Percentiles rank a stretch among this genome's conserved stretches.
Evolutionary conservation across 2,888 invertebrate species (phyloP).

Genomic region (Willowsia nigromaculata): DNA sequence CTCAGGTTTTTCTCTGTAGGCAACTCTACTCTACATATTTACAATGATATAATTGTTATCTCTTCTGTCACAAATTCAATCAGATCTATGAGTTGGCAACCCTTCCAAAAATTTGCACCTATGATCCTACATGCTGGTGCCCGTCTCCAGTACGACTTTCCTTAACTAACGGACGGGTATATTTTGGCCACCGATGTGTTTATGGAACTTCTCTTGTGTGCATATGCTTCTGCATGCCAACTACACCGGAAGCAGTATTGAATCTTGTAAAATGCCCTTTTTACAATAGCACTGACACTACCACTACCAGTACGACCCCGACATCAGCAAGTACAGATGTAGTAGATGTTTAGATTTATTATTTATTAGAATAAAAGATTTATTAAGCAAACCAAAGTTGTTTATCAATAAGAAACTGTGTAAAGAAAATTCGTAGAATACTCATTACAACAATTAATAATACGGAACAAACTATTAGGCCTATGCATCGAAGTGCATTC

Average conservation of each 20-base stretch:
- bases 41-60: no score
- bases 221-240: conserved; percentile 65
- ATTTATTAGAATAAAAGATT: background rate
- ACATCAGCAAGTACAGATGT: background rate
- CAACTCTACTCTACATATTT: no score
- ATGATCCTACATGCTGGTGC: conserved; percentile 62
- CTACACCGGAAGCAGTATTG: conserved; percentile 14
- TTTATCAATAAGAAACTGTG: background rate
- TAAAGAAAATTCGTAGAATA: background rate
- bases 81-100: conserved; percentile 48
- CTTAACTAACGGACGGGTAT: conserved; percentile 25
- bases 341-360: background rate
- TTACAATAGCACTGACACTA: background rate
- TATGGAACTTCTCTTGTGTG: conserved; percentile 39
- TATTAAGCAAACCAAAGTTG: background rate
- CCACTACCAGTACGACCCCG: conserved; percentile 23
- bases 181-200: conserved; percentile 52
- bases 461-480: background rate
- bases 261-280: conserved; percentile 57
- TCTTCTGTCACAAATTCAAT: no score
- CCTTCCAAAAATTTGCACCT: conserved; percentile 57
- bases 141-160: conserved; percentile 30
- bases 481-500: conserved; percentile 54
- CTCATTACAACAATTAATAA: background rate
- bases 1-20: no score